phyloP scores from a whole-genome alignment of 2,113 vertebrate genomes.

The Sinocyclocheilus anshuiensis region DNA sequence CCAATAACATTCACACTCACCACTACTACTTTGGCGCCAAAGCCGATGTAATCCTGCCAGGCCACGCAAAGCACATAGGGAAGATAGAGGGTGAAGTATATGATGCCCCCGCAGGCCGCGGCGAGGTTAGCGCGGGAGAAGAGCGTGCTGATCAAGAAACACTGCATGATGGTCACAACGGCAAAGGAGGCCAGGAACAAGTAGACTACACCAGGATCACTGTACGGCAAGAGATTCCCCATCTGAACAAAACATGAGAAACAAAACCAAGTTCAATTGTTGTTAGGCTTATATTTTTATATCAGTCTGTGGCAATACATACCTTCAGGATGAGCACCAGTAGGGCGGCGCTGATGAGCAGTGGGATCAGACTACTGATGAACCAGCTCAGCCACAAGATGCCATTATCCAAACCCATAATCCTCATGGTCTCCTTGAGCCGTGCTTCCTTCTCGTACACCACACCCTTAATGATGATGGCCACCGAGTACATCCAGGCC shows the following conservation, averaged over 20 bases:
- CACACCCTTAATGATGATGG: constrained; percentile 95
- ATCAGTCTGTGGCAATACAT: background rate
- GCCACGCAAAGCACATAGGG: constrained; percentile 95
- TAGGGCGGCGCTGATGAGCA: constrained; percentile 89
- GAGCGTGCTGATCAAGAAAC: constrained; percentile 94
- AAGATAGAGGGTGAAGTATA: constrained; percentile 94
- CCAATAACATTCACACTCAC: constrained; percentile 72
- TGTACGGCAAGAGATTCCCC: constrained; percentile 95
- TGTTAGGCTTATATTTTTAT: background rate
- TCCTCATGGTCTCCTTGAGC: constrained; percentile 96
- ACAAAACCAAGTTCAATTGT: background rate
- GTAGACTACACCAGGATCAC: constrained; percentile 89
- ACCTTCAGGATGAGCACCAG: constrained; percentile 93
- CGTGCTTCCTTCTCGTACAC: constrained; percentile 97
- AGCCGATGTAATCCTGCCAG: constrained; percentile 92
- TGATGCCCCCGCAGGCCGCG: constrained; percentile 93
- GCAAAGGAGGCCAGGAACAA: constrained; percentile 89
- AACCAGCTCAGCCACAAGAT: constrained; percentile 98
- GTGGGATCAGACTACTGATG: constrained; percentile 92
- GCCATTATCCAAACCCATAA: constrained; percentile 93
- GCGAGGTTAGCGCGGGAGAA: constrained; percentile 96
- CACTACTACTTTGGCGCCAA: constrained; percentile 85
- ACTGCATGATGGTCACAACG: constrained; percentile 93
- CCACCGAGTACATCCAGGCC: constrained; percentile 98
- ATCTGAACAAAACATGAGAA: constrained; percentile 68